Evolutionary conservation across 2,888 invertebrate species (phyloP), one percentile per base, ranked within the genome.

Genomic region (Hanleya hanleyi): DNA sequence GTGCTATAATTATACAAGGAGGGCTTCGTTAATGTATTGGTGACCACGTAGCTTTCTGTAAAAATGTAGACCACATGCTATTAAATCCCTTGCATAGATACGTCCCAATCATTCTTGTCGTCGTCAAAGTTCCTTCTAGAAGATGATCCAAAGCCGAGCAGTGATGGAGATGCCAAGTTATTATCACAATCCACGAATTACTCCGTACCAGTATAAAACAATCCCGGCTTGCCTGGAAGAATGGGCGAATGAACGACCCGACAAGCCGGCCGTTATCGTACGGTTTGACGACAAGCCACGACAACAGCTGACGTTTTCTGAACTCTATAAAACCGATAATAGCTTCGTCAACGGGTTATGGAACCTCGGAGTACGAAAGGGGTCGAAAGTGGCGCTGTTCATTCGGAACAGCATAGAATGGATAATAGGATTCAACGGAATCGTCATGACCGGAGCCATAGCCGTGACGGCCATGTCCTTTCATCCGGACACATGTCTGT

Each of bases 181-280:
- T 29, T 37, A 36, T 9, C 33, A 35, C n/a, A 22, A n/a, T 9
- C 64, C 38, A 26, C 35, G 9, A 5, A 35, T 9, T 35, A 22
- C 1, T 4, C 64, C 35, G 22, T 37, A 36, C 38, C 15, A 36
- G n/a, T 72, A 68, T 37, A 35, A 22, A 2, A 69, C 69, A 1
- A 65, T 73, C 12, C 38, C 69, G 26, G 67, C 61, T 7, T 29
- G 36, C 4, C 35, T 74, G 36, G 5, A 62, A 65, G 32, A 62
- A 35, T 50, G 57, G 67, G 71, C 74, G 4, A 29, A 15, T 3
- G 5, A 29, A 32, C 15, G 26, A 22, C 72, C 75, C 12, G 41
- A 75, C 66, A 73, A 65, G 32, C 47, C 32, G 7, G 73, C 70
- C 1, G 49, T 35, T 47, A 66, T 73, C 26, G 26, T 74, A 7